Base-by-base conservation (phyloP, 2,113 vertebrate genomes). In the Gambusia holbrooki region DNA sequence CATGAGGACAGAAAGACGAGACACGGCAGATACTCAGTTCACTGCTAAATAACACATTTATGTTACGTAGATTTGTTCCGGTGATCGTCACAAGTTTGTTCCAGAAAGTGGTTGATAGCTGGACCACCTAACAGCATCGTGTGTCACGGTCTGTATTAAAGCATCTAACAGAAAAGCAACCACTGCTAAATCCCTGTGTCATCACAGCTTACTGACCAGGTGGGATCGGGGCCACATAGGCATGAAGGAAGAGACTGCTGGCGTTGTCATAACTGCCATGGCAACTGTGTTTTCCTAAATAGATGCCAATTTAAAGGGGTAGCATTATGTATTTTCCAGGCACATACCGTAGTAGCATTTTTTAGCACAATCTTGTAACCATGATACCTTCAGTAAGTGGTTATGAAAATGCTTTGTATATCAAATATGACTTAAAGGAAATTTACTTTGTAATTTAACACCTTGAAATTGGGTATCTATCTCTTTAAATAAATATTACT, bases 221-320 rank as follows among this genome's bases (percentile, higher is more conserved):
- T 85, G 73, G 61, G 84, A 88, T 88, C 82, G 79, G 13, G 78
- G 66, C 71, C 76, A 83, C 69, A 68, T 69, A 3, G 61, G 76
- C 79, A 74, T 71, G 80, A 77, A 67, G 81, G 75, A 91, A 88
- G 77, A 82, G 51, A 64, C 63, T 4, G 35, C 67, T 88, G 29
- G n/a, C 77, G 74, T 79, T 73, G 90, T 85, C 80, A 80, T 80
- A 66, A 87, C 82, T 85, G 79, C 87, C 86, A 92, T 88, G 84
- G 87, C 84, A 93, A 93, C 87, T 66, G 62, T 70, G 66, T 54
- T 71, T 42, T 72, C 78, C 63, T 75, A 27, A 79, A 84, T 84
- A 65, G 12, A 35, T 33, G 22, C 60, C 42, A 14, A 19, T 74
- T 48, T 62, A 64, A 54, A 37, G 10, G 35, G 35, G 35, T 11